Conservation (phyloP, 2,888 invertebrate species). For the Campoletis raptor region DNA sequence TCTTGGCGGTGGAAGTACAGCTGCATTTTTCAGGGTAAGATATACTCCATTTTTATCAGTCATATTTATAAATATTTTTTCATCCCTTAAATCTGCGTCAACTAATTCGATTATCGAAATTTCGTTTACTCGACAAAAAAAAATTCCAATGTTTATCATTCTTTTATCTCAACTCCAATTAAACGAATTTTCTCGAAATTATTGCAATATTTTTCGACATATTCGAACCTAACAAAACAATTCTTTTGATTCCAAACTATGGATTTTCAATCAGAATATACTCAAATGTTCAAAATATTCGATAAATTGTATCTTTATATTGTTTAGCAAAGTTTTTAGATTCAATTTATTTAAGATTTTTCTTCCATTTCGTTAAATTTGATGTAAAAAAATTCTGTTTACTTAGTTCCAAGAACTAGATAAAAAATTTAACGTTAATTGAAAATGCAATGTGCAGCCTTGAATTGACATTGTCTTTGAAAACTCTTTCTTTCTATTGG, state of each 20-base stretch:
- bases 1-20: conserved; percentile 95
- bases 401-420: not conserved
- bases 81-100: not conserved
- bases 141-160: too few relatives aligned
- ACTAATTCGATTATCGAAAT: not conserved
- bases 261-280: too few relatives aligned
- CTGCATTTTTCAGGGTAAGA: conserved; percentile 94
- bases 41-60: not conserved
- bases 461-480: not conserved
- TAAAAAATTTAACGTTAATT: not conserved
- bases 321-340: not conserved
- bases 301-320: not conserved
- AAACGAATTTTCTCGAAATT: too few relatives aligned
- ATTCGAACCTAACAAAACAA: too few relatives aligned
- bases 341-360: not conserved
- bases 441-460: not conserved
- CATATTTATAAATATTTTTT: not conserved
- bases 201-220: too few relatives aligned
- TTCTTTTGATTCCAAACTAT: too few relatives aligned
- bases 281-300: too few relatives aligned
- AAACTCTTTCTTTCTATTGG: not conserved
- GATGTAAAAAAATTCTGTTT: not conserved
- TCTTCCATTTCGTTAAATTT: not conserved
- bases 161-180: too few relatives aligned
- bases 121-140: too few relatives aligned